Evolutionary conservation across 2,797 vertebrate species (phyloP).

Genomic region (Crenichthys baileyi): DNA sequence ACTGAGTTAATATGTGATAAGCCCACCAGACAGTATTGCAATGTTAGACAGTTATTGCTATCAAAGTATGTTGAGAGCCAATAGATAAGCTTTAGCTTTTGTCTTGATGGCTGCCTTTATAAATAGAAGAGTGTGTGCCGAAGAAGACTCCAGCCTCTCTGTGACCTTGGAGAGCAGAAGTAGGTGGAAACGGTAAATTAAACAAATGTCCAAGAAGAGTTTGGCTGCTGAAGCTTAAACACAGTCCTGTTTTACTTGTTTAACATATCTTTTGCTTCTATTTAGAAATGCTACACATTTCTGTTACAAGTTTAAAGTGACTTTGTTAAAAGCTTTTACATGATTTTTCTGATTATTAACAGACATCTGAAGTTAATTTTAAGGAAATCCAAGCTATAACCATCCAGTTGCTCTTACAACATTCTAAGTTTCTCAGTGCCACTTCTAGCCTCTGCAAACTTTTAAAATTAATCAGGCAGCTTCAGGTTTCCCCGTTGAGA

Average conservation of each 20-base stretch:
- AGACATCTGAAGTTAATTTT: background rate
- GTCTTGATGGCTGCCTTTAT: constrained; percentile 28
- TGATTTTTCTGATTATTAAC: background rate
- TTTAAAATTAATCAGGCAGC: constrained; percentile 23
- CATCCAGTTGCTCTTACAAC: constrained; percentile 15
- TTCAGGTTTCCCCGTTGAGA: constrained; percentile 4
- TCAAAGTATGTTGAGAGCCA: constrained; percentile 33
- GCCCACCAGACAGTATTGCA: constrained; percentile 17
- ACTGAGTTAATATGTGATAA: constrained; percentile 22
- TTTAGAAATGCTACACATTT: background rate
- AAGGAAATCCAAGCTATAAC: constrained; percentile 1
- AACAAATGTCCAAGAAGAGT: constrained; percentile 20
- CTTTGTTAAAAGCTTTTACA: background rate
- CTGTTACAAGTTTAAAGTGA: background rate
- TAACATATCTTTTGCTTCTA: background rate
- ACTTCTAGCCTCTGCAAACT: constrained; percentile 12
- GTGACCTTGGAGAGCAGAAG: constrained; percentile 43
- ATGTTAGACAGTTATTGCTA: background rate
- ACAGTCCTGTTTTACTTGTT: background rate
- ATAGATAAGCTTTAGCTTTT: constrained; percentile 35
- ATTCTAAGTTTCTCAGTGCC: background rate
- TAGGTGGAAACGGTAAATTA: constrained; percentile 39
- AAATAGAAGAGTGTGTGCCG: constrained; percentile 21
- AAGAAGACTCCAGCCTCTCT: constrained; percentile 36
- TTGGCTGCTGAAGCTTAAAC: constrained; percentile 3